Evolutionary conservation across 2,113 vertebrate species (phyloP), one percentile per base, ranked within the genome.

Genomic region (Mus pahari): DNA sequence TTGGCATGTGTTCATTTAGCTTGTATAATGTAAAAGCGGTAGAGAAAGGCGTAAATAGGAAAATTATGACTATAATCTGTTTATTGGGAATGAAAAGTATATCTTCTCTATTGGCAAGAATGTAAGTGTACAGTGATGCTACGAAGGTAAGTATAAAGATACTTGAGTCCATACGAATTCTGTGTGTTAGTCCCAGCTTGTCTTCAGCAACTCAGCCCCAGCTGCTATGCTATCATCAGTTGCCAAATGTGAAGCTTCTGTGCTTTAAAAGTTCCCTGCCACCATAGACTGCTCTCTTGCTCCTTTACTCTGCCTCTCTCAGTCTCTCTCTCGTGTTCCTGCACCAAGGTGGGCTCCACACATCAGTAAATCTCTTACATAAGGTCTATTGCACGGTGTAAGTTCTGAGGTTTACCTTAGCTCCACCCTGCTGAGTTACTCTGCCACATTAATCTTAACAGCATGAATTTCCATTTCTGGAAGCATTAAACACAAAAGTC

Each of bases 81-180:
- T 10, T 53, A 39, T 8, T 86, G 45, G 92, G 60, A 92, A 89
- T 78, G 55, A 97, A 86, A 97, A 89, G 62, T 36, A 86, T 10
- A 81, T 26, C 4, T 96, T 39, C 53, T 24, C 53, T 33, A 71
- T 9, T 84, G 4, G 60, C 86, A 90, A 90, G 31, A 83, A 91
- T 53, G 73, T 71, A 62, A 73, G 77, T 71, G 26, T 42, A 48
- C 71, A 50, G 36, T 91, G 66, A 89, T 86, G 91, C 28, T 81
- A 81, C 53, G 53, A 64, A 39, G 39, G 5, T 62, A 90, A 78
- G 1, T 5, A 0, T 88, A 9, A 58, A 90, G 50, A 83, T 36
- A 4, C 31, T 55, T 60, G 3, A 45, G 22, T 84, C 14, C 77
- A 39, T 62, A 33, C 53, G 60, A 66, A 75, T 68, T 68, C 11